phyloP scores from a whole-genome alignment of 2,888 invertebrate genomes.

The Theristus sp. region DNA sequence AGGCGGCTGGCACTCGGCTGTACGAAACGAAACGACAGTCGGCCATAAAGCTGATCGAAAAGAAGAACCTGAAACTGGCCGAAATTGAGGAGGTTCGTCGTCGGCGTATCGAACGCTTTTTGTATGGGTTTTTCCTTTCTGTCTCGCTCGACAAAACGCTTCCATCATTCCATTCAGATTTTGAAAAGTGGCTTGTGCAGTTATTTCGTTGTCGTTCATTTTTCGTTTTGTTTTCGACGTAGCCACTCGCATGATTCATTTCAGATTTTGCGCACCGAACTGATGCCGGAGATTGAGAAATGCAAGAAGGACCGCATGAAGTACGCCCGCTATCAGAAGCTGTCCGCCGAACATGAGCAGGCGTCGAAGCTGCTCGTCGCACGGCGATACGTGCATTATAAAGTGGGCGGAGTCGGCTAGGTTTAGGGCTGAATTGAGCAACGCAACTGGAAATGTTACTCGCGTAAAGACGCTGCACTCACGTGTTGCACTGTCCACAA shows the following conservation, averaged over 20 bases:
- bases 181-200: neutral
- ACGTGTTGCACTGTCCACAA: too few relatives aligned
- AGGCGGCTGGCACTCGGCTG: constrained; percentile 90
- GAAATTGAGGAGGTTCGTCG: constrained; percentile 56
- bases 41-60: constrained; percentile 66
- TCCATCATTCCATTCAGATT: neutral
- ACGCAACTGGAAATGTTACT: neutral
- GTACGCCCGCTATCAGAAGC: constrained; percentile 67
- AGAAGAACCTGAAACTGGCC: constrained; percentile 69
- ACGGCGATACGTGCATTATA: neutral
- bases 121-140: too few relatives aligned
- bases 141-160: neutral
- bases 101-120: too few relatives aligned
- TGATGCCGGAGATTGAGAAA: constrained; percentile 64
- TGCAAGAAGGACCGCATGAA: constrained; percentile 60
- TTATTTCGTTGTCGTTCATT: too few relatives aligned
- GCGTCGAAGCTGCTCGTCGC: neutral
- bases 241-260: too few relatives aligned
- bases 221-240: too few relatives aligned
- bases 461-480: too few relatives aligned
- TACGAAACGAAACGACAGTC: constrained; percentile 79
- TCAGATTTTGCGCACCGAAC: constrained; percentile 50
- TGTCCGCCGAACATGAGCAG: constrained; percentile 56
- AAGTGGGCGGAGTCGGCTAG: neutral
- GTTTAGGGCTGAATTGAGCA: neutral